A percentile compares a stretch with the other conserved stretches of the same genome.
These are phyloP conservation scores for Basileuterus tristriatus DNA, from an alignment of 2,797 vertebrate species.

Conservation along the genomic window DNA sequence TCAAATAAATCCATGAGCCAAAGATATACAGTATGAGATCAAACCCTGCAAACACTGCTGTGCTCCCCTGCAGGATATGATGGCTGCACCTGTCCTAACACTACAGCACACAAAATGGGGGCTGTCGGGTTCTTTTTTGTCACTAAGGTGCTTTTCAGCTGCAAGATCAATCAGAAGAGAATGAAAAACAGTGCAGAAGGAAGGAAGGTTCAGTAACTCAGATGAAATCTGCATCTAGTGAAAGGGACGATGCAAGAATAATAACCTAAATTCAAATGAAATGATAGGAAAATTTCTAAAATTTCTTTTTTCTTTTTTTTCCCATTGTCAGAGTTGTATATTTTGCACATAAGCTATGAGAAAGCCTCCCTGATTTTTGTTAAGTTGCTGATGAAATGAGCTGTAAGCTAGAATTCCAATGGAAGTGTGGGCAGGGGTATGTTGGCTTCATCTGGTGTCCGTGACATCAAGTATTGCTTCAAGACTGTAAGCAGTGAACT, in stretches of 20 bases:
- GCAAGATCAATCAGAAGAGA: background rate
- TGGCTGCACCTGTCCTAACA: background rate
- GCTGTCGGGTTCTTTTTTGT: background rate
- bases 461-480: rapidly evolving
- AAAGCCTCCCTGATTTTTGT: background rate
- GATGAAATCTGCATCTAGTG: background rate
- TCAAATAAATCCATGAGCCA: background rate
- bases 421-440: background rate
- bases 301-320: background rate
- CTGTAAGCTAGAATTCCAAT: background rate
- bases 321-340: background rate
- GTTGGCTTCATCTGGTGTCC: background rate
- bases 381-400: background rate
- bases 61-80: background rate
- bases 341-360: background rate
- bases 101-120: background rate
- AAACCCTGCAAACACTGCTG: background rate
- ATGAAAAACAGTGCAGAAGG: background rate
- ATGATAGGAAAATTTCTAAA: background rate
- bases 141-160: background rate
- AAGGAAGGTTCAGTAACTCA: background rate
- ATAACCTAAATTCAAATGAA: background rate
- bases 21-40: background rate
- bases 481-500: background rate
- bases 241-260: background rate